phyloP scores from a whole-genome alignment of 1,140 invertebrate species.

The Musca vetustissima region DNA sequence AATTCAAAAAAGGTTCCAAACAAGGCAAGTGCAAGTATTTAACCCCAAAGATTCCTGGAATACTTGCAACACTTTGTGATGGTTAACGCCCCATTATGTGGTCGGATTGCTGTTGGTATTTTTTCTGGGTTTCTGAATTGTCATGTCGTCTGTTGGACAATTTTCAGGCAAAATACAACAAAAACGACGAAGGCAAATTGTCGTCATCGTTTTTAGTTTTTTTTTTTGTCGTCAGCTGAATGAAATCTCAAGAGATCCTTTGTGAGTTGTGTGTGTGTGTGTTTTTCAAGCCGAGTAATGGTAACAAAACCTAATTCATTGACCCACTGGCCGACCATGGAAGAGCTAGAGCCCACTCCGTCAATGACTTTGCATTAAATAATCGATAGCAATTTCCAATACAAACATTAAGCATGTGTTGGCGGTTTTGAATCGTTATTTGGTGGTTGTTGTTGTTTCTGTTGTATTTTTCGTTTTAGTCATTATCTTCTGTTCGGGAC shows the following conservation, averaged over 20 bases:
- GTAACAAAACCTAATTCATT: too few species aligned
- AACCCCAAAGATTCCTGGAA: slow-evolving; percentile 17
- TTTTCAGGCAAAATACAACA: slow-evolving; percentile 2
- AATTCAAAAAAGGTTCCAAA: background rate
- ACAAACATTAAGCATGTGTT: slow-evolving; percentile 7
- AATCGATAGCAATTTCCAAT: slow-evolving; percentile 3
- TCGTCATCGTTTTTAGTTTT: background rate
- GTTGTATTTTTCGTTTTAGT: too few species aligned
- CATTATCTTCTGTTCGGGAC: too few species aligned
- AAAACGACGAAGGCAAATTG: background rate
- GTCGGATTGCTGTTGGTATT: background rate
- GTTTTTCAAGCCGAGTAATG: background rate
- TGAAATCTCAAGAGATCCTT: slow-evolving; percentile 22
- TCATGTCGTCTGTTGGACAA: slow-evolving; percentile 11
- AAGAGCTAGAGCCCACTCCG: too few species aligned
- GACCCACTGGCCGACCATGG: too few species aligned
- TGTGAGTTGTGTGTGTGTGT: background rate
- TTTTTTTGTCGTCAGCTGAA: slow-evolving; percentile 11
- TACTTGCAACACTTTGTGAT: slow-evolving; percentile 5
- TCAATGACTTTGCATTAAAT: slow-evolving; percentile 10
- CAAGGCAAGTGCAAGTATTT: background rate
- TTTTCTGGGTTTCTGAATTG: slow-evolving; percentile 8
- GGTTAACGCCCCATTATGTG: slow-evolving; percentile 16
- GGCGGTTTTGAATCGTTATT: background rate
- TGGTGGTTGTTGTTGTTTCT: too few species aligned